Percentiles rank a stretch among this genome's conserved stretches.
phyloP scores from a whole-genome alignment of 2,797 vertebrate genomes.

The Pantherophis alleghaniensis region DNA sequence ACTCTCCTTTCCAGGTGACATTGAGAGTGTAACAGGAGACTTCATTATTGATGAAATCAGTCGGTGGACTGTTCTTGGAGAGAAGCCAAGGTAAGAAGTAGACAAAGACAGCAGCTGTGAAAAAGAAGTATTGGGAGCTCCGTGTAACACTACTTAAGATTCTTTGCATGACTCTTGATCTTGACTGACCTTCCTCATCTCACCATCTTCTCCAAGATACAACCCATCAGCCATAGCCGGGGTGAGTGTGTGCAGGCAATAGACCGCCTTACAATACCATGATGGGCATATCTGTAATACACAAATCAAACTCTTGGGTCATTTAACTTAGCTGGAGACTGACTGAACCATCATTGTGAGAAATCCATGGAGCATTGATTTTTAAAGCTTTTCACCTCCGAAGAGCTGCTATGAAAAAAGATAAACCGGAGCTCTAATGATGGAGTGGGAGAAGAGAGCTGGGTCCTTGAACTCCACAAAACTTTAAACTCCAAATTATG shows the following conservation, averaged over 20 bases:
- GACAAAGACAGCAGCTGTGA: not conserved
- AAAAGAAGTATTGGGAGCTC: not conserved
- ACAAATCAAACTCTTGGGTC: not conserved
- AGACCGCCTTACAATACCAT: not conserved
- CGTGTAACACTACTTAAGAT: not conserved
- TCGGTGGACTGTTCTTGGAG: not conserved
- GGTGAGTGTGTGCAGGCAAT: not conserved
- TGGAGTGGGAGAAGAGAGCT: not conserved
- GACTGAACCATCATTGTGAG: not conserved
- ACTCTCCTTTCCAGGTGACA: slow-evolving; percentile 46
- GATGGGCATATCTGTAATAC: not conserved
- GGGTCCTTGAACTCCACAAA: not conserved
- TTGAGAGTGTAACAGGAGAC: slow-evolving; percentile 30
- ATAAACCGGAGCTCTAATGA: not conserved
- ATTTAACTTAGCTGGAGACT: not conserved
- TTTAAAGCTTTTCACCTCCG: not conserved
- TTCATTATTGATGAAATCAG: slow-evolving; percentile 51
- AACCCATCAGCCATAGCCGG: not conserved
- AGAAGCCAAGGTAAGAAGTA: not conserved
- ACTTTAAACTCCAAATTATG: not conserved
- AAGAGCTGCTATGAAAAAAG: not conserved
- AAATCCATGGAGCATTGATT: not conserved
- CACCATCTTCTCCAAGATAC: not conserved
- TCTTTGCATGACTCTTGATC: not conserved
- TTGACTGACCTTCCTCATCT: not conserved